phyloP scores from a whole-genome alignment of 2,888 invertebrate genomes.

The Pyrocoelia pectoralis region DNA sequence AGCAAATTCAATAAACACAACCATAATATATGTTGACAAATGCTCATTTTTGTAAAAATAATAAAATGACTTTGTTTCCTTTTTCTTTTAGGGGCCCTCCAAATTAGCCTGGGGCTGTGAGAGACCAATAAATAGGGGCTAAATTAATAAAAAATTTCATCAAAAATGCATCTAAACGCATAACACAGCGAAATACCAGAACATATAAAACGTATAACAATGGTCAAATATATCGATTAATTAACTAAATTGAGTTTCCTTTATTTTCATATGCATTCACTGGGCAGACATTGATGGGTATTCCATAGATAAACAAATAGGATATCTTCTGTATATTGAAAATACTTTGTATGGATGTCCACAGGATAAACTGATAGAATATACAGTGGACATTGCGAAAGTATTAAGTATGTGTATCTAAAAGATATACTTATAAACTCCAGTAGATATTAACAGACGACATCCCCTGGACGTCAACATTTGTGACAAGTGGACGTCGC shows the following conservation, averaged over 20 bases:
- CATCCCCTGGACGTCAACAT: background rate
- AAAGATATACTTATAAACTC: background rate
- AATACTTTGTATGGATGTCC: background rate
- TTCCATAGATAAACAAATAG: conserved; percentile 1
- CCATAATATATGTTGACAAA: too few species aligned
- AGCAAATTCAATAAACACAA: too few species aligned
- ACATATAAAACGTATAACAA: background rate
- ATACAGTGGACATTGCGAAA: too few species aligned
- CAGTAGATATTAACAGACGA: too few species aligned
- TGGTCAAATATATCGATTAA: background rate
- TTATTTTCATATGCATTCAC: too few species aligned
- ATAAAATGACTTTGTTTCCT: too few species aligned
- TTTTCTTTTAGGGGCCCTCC: conserved; percentile 3
- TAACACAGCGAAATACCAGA: background rate
- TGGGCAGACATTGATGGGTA: background rate
- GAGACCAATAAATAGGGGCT: background rate
- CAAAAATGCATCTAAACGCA: background rate
- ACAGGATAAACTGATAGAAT: too few species aligned
- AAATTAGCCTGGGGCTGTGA: background rate
- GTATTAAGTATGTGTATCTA: too few species aligned
- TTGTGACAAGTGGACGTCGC: conserved; percentile 3
- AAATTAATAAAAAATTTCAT: background rate
- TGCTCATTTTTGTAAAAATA: too few species aligned
- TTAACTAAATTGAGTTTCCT: background rate
- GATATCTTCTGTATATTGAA: background rate